Evolutionary conservation across 2,888 invertebrate genomes (phyloP).

Genomic region (Scaptomyza flava): DNA sequence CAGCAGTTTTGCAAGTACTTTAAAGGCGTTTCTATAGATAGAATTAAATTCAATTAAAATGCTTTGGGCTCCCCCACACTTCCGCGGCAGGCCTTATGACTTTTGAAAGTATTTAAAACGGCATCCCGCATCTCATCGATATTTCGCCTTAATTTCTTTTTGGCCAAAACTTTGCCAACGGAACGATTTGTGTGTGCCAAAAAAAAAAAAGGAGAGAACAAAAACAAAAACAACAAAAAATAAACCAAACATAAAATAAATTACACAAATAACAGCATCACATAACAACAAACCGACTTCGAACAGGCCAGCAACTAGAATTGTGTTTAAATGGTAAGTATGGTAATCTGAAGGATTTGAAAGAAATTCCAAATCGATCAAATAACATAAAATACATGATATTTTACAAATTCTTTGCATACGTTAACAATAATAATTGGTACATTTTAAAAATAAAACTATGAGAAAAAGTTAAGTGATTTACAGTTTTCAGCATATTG

Average conservation of each 20-base stretch:
- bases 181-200: slow-evolving; percentile 13
- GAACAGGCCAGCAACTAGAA: no score
- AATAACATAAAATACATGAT: background rate
- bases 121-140: slow-evolving; percentile 1
- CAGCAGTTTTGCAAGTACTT: slow-evolving; percentile 29
- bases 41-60: slow-evolving; percentile 41
- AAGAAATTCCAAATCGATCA: background rate
- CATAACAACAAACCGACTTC: no score
- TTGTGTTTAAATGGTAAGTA: no score
- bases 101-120: slow-evolving; percentile 57
- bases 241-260: background rate
- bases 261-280: no score
- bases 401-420: background rate
- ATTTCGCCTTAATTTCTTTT: slow-evolving; percentile 47
- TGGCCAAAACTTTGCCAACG: slow-evolving; percentile 22
- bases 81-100: slow-evolving; percentile 42
- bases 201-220: slow-evolving; percentile 4
- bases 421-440: background rate
- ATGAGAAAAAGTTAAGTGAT: no score
- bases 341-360: no score
- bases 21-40: slow-evolving; percentile 31
- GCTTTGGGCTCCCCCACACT: slow-evolving; percentile 4
- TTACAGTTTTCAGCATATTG: no score
- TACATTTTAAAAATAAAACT: no score
- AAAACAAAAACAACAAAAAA: background rate